Percentiles rank a stretch among this genome's conserved stretches.
phyloP scores from a whole-genome alignment of 2,113 vertebrate genomes.

The Clarias magur region DNA sequence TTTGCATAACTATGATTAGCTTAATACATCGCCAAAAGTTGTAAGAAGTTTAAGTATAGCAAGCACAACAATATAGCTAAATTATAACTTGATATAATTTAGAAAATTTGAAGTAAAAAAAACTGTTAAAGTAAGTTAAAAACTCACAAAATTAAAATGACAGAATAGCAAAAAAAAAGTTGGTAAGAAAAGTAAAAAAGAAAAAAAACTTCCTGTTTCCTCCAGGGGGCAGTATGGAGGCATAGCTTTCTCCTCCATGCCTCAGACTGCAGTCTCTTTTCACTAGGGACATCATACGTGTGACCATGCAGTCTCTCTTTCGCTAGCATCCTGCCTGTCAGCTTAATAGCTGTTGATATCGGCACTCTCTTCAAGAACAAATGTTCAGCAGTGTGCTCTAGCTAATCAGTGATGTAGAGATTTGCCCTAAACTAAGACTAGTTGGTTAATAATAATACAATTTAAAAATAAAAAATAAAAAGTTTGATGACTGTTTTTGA shows the following conservation, averaged over 20 bases:
- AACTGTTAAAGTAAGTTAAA: neutral
- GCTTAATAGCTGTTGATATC: slow-evolving; percentile 34
- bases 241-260: slow-evolving; percentile 7
- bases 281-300: slow-evolving; percentile 49
- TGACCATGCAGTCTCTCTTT: slow-evolving; percentile 41
- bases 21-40: neutral
- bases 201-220: slow-evolving; percentile 23
- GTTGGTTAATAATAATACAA: neutral
- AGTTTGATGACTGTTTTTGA: neutral
- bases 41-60: neutral
- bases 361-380: slow-evolving; percentile 10
- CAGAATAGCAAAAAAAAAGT: neutral
- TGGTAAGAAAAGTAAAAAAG: neutral
- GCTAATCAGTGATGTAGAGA: neutral
- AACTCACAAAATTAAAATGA: neutral
- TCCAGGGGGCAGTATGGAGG: slow-evolving; percentile 44
- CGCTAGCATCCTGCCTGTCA: slow-evolving; percentile 45
- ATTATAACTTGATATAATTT: too few species aligned
- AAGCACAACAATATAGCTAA: neutral
- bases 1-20: neutral
- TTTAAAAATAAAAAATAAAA: neutral
- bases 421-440: slow-evolving; percentile 16
- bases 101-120: neutral
- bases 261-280: slow-evolving; percentile 52
- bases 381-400: slow-evolving; percentile 6